Evolutionary conservation across 1,140 invertebrate genomes (phyloP).

Genomic region (Zophobas atratus): DNA sequence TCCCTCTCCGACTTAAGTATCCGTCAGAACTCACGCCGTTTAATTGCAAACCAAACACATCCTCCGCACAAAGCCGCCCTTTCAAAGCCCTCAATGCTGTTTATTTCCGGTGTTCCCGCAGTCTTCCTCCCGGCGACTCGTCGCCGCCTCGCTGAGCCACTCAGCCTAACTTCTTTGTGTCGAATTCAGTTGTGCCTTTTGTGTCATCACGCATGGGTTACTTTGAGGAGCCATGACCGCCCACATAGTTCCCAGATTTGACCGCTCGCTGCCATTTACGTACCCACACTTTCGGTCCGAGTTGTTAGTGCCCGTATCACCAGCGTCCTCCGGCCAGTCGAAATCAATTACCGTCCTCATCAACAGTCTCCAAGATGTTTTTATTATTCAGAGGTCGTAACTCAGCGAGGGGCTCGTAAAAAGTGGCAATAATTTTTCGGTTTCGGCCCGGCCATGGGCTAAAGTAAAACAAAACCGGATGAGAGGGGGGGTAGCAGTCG

Average conservation of each 20-base stretch:
- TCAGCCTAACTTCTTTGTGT: neutral
- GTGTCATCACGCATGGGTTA: constrained; percentile 41
- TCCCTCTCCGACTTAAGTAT: no score
- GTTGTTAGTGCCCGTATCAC: neutral
- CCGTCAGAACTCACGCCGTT: no score
- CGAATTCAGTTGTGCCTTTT: constrained; percentile 26
- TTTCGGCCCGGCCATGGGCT: constrained; percentile 6
- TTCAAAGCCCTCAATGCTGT: no score
- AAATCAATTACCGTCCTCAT: constrained; percentile 10
- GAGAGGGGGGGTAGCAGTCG: constrained; percentile 6
- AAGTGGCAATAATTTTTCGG: constrained; percentile 4
- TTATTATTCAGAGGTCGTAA: neutral
- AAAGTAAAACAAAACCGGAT: constrained; percentile 36
- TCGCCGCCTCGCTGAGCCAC: no score
- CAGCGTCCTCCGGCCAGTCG: neutral
- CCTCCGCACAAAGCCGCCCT: no score
- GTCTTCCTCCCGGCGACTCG: no score
- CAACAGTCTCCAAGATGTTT: neutral
- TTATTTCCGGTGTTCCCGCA: no score
- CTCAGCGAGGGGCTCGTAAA: neutral
- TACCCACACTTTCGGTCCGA: neutral
- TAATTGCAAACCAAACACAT: no score
- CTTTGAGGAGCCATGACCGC: constrained; percentile 42
- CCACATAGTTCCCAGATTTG: constrained; percentile 31
- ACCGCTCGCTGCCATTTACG: neutral